Conservation (phyloP, 2,888 invertebrate species). For the Caenorhabditis sp. region DNA sequence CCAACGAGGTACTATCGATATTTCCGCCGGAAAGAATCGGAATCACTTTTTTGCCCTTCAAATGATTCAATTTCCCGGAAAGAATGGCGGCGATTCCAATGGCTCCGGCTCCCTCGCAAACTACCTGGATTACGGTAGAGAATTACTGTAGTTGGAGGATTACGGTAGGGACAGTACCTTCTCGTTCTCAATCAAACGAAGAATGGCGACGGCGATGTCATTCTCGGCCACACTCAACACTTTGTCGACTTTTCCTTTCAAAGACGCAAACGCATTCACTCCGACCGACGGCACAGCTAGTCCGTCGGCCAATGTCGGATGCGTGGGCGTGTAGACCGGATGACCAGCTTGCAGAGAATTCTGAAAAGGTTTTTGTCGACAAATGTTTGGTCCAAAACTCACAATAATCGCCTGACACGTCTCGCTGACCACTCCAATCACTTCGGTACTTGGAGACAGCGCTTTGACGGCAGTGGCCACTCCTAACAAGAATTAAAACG, state of each 20-base stretch:
- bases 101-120: slow-evolving; percentile 92
- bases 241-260: slow-evolving; percentile 83
- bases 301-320: slow-evolving; percentile 89
- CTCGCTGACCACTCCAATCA: slow-evolving; percentile 93
- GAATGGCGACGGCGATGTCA: slow-evolving; percentile 81
- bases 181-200: slow-evolving; percentile 80
- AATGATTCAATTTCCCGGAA: slow-evolving; percentile 83
- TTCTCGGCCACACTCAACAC: slow-evolving; percentile 79
- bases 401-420: slow-evolving; percentile 88
- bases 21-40: slow-evolving; percentile 81
- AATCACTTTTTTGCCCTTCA: slow-evolving; percentile 78
- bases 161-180: slow-evolving; percentile 46
- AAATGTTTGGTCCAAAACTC: slow-evolving; percentile 7
- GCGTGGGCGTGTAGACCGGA: slow-evolving; percentile 84
- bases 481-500: too few species aligned
- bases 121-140: slow-evolving; percentile 83
- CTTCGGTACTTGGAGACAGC: slow-evolving; percentile 86
- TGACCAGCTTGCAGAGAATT: slow-evolving; percentile 84
- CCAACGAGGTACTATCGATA: slow-evolving; percentile 82
- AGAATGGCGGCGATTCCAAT: slow-evolving; percentile 88
- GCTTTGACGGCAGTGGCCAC: slow-evolving; percentile 90
- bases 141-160: not conserved
- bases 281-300: slow-evolving; percentile 90
- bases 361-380: not conserved
- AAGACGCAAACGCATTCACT: slow-evolving; percentile 87